These are phyloP conservation scores for Drosophila pegasa DNA, from an alignment of 2,888 invertebrate species.

Conservation along the genomic window DNA sequence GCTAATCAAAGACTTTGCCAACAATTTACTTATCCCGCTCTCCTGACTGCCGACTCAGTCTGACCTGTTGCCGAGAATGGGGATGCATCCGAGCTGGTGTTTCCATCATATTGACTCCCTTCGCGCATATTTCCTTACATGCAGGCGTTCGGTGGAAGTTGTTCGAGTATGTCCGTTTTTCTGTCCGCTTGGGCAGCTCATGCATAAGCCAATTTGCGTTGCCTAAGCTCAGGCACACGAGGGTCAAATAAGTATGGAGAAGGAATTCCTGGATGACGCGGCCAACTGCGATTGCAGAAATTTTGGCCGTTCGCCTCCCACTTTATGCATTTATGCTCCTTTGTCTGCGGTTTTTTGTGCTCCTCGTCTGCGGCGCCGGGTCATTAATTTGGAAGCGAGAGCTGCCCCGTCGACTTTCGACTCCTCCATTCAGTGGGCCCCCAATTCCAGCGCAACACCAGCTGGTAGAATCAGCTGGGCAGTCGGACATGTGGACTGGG, in stretches of 20 bases:
- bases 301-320: conserved; percentile 53
- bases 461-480: conserved; percentile 57
- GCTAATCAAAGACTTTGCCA: conserved; percentile 77
- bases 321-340: conserved; percentile 78
- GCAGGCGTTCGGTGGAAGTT: conserved; percentile 25
- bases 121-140: conserved; percentile 60
- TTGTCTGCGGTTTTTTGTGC: conserved; percentile 70
- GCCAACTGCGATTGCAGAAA: conserved; percentile 62
- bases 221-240: conserved; percentile 58
- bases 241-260: conserved; percentile 14
- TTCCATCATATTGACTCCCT: conserved; percentile 60
- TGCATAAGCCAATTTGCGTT: conserved; percentile 78
- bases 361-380: conserved; percentile 69
- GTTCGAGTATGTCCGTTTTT: conserved; percentile 26
- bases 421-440: neutral
- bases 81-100: conserved; percentile 11
- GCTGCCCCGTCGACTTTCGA: conserved; percentile 47
- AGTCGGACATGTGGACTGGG: conserved; percentile 42
- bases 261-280: conserved; percentile 24
- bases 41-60: conserved; percentile 20
- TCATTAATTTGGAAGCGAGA: conserved; percentile 71
- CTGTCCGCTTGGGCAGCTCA: conserved; percentile 56
- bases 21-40: conserved; percentile 73
- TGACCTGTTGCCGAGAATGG: conserved; percentile 11
- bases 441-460: neutral